Evolutionary conservation across 2,797 vertebrate genomes (phyloP).

Genomic region (Chelidonichthys spinosus): DNA sequence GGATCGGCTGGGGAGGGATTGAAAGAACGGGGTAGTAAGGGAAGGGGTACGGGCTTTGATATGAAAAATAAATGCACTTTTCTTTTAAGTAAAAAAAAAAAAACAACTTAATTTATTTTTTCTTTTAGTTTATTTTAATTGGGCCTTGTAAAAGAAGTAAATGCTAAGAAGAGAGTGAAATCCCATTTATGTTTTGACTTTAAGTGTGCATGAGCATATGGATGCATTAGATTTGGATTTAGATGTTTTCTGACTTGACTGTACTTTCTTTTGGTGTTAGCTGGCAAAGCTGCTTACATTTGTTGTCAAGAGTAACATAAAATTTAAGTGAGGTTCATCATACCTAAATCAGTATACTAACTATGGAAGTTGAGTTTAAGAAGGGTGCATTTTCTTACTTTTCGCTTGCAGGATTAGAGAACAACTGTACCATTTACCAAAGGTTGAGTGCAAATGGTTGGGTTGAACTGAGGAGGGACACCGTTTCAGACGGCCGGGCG

Average conservation of each 20-base stretch:
- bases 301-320: slow-evolving; percentile 82
- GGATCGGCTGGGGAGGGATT: slow-evolving; percentile 52
- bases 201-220: slow-evolving; percentile 87
- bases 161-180: slow-evolving; percentile 80
- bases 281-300: slow-evolving; percentile 85
- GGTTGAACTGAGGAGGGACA: slow-evolving; percentile 73
- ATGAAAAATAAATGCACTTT: slow-evolving; percentile 97
- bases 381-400: slow-evolving; percentile 89
- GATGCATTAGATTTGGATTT: slow-evolving; percentile 87
- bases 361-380: slow-evolving; percentile 79
- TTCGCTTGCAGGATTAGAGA: slow-evolving; percentile 81
- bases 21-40: slow-evolving; percentile 66
- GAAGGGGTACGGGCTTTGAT: slow-evolving; percentile 78
- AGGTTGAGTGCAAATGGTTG: slow-evolving; percentile 88
- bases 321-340: slow-evolving; percentile 81
- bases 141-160: slow-evolving; percentile 81
- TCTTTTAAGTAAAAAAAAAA: slow-evolving; percentile 87
- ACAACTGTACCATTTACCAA: slow-evolving; percentile 90
- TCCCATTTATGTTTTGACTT: slow-evolving; percentile 85
- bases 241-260: slow-evolving; percentile 84
- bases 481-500: slow-evolving; percentile 84
- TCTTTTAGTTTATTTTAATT: slow-evolving; percentile 74
- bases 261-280: slow-evolving; percentile 83
- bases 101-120: slow-evolving; percentile 79
- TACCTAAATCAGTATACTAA: slow-evolving; percentile 81